Conservation (phyloP, 2,888 invertebrate species). For the Netelia melanura region DNA sequence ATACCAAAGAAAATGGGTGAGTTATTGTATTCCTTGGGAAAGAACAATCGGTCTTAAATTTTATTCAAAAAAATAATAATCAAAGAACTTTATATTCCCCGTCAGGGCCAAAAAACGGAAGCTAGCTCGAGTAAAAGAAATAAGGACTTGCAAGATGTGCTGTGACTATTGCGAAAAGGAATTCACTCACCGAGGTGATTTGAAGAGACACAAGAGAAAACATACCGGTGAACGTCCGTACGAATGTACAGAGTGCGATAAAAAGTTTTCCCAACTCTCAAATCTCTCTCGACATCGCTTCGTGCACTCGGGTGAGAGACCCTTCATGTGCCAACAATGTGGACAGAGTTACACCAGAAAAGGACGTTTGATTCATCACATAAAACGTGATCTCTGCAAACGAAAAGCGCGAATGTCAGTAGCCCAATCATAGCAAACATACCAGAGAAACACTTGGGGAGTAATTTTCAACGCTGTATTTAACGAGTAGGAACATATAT, state of each 20-base stretch:
- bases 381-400: conserved; percentile 57
- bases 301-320: conserved; percentile 75
- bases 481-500: conserved; percentile 48
- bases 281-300: conserved; percentile 76
- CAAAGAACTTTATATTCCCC: background rate
- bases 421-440: background rate
- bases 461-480: background rate
- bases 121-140: conserved; percentile 6
- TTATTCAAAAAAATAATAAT: background rate
- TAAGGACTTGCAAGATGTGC: conserved; percentile 32
- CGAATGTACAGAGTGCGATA: conserved; percentile 73
- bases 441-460: background rate
- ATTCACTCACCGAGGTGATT: conserved; percentile 73
- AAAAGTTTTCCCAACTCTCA: conserved; percentile 76
- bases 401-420: background rate
- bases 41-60: background rate
- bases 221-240: conserved; percentile 79
- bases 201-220: conserved; percentile 72
- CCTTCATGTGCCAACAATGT: conserved; percentile 74
- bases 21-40: background rate
- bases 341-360: conserved; percentile 73
- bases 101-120: conserved; percentile 11
- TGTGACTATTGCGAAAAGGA: conserved; percentile 72
- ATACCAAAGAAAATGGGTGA: conserved; percentile 1
- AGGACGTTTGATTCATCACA: conserved; percentile 69